phyloP scores from a whole-genome alignment of 2,888 invertebrate species.

The Ceratothoa steindachneri region DNA sequence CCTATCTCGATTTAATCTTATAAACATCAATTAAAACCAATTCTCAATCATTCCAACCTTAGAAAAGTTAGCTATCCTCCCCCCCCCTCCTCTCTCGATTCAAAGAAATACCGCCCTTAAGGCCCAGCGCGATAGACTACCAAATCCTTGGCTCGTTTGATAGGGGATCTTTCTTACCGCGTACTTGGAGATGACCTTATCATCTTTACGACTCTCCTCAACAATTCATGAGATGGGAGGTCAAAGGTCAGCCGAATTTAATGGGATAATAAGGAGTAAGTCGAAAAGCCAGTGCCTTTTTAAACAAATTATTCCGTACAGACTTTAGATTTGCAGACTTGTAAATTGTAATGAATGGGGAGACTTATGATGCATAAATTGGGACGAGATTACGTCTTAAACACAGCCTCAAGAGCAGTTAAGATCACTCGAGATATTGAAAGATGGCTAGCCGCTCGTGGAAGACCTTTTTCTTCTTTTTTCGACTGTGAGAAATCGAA shows the following conservation, averaged over 20 bases:
- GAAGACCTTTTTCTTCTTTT: background rate
- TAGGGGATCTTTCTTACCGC: background rate
- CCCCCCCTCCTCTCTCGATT: background rate
- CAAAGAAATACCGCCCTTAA: background rate
- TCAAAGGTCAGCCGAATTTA: conserved; percentile 4
- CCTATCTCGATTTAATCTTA: background rate
- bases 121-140: background rate
- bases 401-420: background rate
- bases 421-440: background rate
- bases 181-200: background rate
- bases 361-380: background rate
- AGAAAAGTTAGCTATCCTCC: background rate
- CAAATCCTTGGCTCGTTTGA: background rate
- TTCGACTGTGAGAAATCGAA: background rate
- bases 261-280: conserved; percentile 2
- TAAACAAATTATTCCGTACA: conserved; percentile 10
- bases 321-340: background rate
- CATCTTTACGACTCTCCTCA: background rate
- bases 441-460: background rate
- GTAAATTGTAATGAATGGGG: conserved; percentile 7
- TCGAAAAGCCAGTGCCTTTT: background rate
- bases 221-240: background rate
- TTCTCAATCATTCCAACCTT: conserved; percentile 2
- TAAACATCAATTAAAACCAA: conserved; percentile 11
- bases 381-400: background rate